Base-by-base conservation (phyloP, 2,113 vertebrate genomes). In the Xyrauchen texanus region DNA sequence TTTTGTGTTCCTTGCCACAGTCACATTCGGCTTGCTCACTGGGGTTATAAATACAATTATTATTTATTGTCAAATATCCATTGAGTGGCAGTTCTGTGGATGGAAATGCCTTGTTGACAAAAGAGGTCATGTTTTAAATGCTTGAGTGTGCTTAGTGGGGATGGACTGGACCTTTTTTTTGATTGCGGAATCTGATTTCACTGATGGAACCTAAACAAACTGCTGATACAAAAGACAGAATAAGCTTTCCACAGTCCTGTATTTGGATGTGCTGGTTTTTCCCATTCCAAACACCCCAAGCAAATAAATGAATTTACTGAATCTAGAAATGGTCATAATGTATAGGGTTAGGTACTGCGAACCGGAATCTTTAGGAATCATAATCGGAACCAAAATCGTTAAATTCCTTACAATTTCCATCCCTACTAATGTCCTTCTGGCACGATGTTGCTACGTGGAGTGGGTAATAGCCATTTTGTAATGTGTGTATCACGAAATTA, bases 91-190 rank as follows among this genome's bases (percentile, higher is more conserved):
- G 21, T 34, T 34, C 21, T 34, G 21, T 34, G 21, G 21, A 34
- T 34, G 21, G 21, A 34, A 34, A 34, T 3, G 3, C 21, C 21
- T 34, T 34, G 21, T 34, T 34, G 21, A 34, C 3, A 3, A 34
- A 3, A 34, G 21, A 34, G 21, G 21, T 34, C 21, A 34, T 49
- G 21, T 34, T 34, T 34, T 34, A 34, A 34, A 34, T 72, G 34
- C 5, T 13, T 63, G 68, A 77, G 68, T 72, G 69, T 47, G 44
- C 55, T 73, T 47, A 10, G 47, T 63, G 58, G 45, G 72, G 60
- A 46, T 63, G 46, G 72, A 63, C 11, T 5, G 47, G 15, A 42
- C 16, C 15, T 62, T 4, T 76, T 76, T 71, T 88, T 86, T 52
- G 46, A 52, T 75, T 44, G 10, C 11, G 5, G 16, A 42, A 51